Conservation (phyloP, 2,888 invertebrate genomes). For the Saturnia japonica region DNA sequence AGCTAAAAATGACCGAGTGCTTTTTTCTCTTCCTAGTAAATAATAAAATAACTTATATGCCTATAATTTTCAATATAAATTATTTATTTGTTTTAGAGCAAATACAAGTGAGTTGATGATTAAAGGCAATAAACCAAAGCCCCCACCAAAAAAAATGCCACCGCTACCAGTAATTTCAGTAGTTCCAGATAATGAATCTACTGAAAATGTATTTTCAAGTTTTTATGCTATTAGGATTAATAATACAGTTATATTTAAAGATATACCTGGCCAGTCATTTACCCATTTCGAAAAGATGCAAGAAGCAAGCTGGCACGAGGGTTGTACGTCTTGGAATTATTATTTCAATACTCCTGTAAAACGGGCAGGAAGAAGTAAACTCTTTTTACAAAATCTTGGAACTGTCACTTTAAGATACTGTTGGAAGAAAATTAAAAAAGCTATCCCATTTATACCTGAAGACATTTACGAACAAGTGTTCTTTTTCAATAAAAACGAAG, state of each 20-base stretch:
- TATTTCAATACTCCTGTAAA: slow-evolving; percentile 65
- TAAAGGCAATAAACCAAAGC: slow-evolving; percentile 56
- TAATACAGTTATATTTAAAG: slow-evolving; percentile 58
- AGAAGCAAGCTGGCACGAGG: slow-evolving; percentile 50
- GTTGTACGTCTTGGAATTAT: slow-evolving; percentile 64
- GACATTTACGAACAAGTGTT: slow-evolving; percentile 66
- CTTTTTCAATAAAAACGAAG: slow-evolving; percentile 82
- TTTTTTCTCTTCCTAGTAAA: not conserved
- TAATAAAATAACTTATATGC: not conserved
- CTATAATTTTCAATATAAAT: not conserved
- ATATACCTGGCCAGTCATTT: slow-evolving; percentile 45
- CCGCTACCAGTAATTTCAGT: slow-evolving; percentile 48
- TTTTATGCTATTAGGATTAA: slow-evolving; percentile 68
- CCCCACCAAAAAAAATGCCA: slow-evolving; percentile 48
- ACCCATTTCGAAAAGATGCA: slow-evolving; percentile 42
- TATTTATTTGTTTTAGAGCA: slow-evolving; percentile 48
- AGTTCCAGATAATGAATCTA: slow-evolving; percentile 26
- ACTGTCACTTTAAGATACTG: slow-evolving; percentile 71
- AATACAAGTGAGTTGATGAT: slow-evolving; percentile 54
- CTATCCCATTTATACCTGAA: slow-evolving; percentile 57
- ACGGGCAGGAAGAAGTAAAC: slow-evolving; percentile 57
- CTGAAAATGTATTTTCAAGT: slow-evolving; percentile 32
- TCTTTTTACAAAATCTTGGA: slow-evolving; percentile 77
- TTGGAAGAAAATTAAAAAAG: slow-evolving; percentile 69
- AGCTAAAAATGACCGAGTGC: not conserved